These are phyloP conservation scores for Gallinago jamesoni DNA, from an alignment of 2,113 vertebrate species.

Conservation along the genomic window DNA sequence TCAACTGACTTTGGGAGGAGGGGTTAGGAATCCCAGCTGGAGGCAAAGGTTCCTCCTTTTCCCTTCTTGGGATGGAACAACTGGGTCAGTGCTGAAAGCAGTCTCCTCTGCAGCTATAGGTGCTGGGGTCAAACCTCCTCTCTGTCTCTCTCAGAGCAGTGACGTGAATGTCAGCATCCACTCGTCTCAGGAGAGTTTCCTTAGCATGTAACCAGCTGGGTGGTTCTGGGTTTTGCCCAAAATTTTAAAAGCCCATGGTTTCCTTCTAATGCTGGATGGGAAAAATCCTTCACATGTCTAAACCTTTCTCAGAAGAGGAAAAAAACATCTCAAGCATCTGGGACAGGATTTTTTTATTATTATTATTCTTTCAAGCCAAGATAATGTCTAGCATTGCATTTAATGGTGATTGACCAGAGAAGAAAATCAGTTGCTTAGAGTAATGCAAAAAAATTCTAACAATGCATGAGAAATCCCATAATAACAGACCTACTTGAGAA, in stretches of 20 bases:
- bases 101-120: neutral
- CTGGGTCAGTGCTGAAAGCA: neutral
- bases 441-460: slow-evolving; percentile 22
- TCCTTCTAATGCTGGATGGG: neutral
- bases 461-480: slow-evolving; percentile 44
- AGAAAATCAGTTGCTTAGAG: neutral
- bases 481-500: slow-evolving; percentile 20
- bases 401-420: slow-evolving; percentile 12
- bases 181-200: neutral
- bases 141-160: neutral
- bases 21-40: neutral
- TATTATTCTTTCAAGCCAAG: neutral
- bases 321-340: neutral
- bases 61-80: neutral
- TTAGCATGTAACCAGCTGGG: fast-evolving
- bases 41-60: neutral
- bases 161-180: neutral
- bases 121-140: neutral
- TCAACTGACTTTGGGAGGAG: neutral
- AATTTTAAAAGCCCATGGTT: neutral
- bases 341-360: neutral
- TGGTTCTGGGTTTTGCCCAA: neutral
- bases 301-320: neutral
- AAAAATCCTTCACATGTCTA: neutral
- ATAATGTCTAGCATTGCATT: neutral